Percentiles rank a stretch among this genome's conserved stretches.
Conservation (phyloP, 1,140 invertebrate genomes). For the Pachyrhynchus sulphureomaculatus region DNA sequence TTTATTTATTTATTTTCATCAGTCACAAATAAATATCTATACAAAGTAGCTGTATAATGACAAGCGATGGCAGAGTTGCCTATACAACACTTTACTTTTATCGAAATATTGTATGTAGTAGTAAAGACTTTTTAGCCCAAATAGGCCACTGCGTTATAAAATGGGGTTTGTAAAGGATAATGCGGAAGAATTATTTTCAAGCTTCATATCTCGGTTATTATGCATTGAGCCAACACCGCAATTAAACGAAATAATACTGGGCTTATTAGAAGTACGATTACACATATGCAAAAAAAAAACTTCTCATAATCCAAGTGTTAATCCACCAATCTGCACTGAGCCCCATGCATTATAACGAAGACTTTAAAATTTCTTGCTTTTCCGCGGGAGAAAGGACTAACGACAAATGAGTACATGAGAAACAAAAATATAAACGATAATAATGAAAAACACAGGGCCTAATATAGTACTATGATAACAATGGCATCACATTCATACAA, state of each 20-base stretch:
- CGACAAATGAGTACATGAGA: no score
- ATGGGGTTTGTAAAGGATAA: constrained; percentile 5
- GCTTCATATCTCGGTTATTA: no score
- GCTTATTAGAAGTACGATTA: no score
- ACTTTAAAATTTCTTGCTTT: no score
- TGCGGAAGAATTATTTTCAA: no score
- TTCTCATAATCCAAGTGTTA: no score
- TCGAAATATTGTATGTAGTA: neutral
- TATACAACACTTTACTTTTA: constrained; percentile 3
- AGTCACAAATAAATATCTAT: constrained; percentile 48
- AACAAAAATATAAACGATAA: neutral
- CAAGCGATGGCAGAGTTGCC: constrained; percentile 28
- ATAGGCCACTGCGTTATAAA: constrained; percentile 10
- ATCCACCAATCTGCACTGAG: no score
- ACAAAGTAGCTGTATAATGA: constrained; percentile 36
- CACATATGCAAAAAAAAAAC: no score
- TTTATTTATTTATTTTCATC: constrained; percentile 39
- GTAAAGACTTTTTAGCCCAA: neutral
- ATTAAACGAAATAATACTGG: no score
- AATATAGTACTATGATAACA: neutral
- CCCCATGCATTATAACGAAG: no score
- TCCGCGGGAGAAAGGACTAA: no score
- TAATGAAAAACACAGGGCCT: neutral
- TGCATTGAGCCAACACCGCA: no score
- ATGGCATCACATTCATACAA: constrained; percentile 1